Evolutionary conservation across 2,113 vertebrate genomes (phyloP), one percentile per base, ranked within the genome.

Genomic region (Sarotherodon lohbergeri): DNA sequence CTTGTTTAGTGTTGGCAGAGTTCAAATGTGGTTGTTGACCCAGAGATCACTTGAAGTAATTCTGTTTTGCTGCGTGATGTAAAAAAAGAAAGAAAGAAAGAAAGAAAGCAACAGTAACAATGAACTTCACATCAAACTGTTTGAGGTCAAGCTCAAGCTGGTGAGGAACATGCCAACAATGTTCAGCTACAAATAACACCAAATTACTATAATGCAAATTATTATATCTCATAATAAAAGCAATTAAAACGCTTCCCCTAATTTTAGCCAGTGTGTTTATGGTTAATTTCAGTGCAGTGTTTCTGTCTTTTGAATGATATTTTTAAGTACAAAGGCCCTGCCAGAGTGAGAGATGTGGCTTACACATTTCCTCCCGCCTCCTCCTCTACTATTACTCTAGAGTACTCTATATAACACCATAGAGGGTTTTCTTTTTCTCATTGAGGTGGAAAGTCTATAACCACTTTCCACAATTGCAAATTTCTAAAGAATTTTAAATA

Each of bases 291-390:
- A 66, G 14, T 13, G 7, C 22, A 63, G 17, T 24, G 16, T 54
- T n/a, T 76, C 6, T 34, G 4, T 66, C 22, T 43, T 68, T 82
- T 61, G 24, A 52, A 54, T 54, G 22, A 39, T 86, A 85, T 61
- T 88, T 84, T 84, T 76, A 82, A 14, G n/a, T 10, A 41, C 22
- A 46, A 4, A 5, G 24, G 41, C 8, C 14, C 6, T 24, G 55
- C 34, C 59, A 59, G 32, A 41, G 16, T 2, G 10, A 81, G 81
- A 80, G 59, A 83, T 88, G 83, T 86, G 84, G 85, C 86, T 84
- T 88, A 83, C 59, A 52, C 89, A 83, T 86, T 89, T 89, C 89
- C 89, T 79, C 56, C 48, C 39, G n/a, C 68, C 14, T 83, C 43
- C 34, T 56, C 46, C 80, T 63, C 27, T 66, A 82, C 80, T 48